These are phyloP conservation scores for Myotis planiceps DNA, from an alignment of 2,797 vertebrate genomes.

Conservation along the genomic window DNA sequence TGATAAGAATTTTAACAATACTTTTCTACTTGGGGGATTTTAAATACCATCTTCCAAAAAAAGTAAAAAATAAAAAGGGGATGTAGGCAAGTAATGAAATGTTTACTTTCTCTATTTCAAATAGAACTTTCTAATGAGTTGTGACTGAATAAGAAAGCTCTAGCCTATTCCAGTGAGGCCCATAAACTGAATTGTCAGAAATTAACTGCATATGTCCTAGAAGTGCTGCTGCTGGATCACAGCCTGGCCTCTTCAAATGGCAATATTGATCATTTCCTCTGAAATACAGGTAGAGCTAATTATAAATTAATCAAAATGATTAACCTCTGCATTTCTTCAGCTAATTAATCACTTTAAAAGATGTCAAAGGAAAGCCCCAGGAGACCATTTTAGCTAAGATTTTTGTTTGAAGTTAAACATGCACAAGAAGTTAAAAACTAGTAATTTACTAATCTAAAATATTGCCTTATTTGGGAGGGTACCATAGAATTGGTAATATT, in stretches of 20 bases:
- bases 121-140: conserved; percentile 63
- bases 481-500: conserved; percentile 72
- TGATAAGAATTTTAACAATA: conserved; percentile 47
- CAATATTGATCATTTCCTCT: conserved; percentile 81
- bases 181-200: conserved; percentile 92
- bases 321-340: conserved; percentile 74
- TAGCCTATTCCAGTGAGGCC: conserved; percentile 89
- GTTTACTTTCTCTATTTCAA: conserved; percentile 38
- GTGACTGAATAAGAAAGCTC: conserved; percentile 75
- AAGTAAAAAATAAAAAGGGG: neutral
- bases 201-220: conserved; percentile 86
- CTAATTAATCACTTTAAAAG: conserved; percentile 78
- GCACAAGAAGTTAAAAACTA: conserved; percentile 85
- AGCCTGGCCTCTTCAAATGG: conserved; percentile 81
- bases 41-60: neutral
- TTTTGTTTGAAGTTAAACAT: conserved; percentile 74
- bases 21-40: conserved; percentile 36
- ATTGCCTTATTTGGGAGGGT: conserved; percentile 71
- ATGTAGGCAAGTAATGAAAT: neutral
- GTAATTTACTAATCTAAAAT: conserved; percentile 80
- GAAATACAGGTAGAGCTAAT: conserved; percentile 76
- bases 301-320: conserved; percentile 72
- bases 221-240: conserved; percentile 84
- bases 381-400: conserved; percentile 75
- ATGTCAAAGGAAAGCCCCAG: conserved; percentile 69